Base-by-base conservation (phyloP, 2,113 vertebrate genomes). In the Mesitornis unicolor region DNA sequence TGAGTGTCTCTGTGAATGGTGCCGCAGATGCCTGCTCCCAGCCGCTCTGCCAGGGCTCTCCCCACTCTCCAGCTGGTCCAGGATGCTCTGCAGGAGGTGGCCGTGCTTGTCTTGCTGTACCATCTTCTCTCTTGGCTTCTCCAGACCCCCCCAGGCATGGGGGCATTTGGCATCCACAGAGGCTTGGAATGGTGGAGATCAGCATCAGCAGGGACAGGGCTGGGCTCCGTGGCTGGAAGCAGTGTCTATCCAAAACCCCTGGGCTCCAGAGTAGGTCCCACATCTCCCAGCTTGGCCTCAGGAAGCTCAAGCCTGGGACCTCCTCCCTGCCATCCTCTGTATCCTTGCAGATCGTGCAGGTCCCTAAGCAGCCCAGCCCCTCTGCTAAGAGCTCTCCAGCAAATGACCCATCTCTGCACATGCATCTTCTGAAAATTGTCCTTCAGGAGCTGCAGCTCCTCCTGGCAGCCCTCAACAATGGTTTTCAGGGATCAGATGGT, bases 381-480 rank as follows among this genome's bases (percentile, higher is more conserved):
- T 60, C 63, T 56, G 38, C 75, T 21, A 9, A 74, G 33, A 81
- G 35, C 15, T 64, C 40, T 83, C 9, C n/a, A 53, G 59, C 50
- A 81, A 25, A 3, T 3, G 11, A 6, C 20, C 16, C 9, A 6
- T 29, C 20, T 51, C 31, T 31, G 5, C 3, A 10, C 10, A 61
- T 16, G 2, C n/a, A 98, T 93, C 79, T 96, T 83, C 14, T 71
- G 82, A 75, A 96, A 59, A 35, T 22, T 22, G 11, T 54, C 54
- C 76, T 96, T 97, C 60, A 97, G 75, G 38, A 47, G 8, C 43
- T 94, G 89, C 87, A 98, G 65, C 19, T 98, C 96, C 9, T 93
- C 82, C 78, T 93, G 83, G 24, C 97, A 95, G 31, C 18, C 53
- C 12, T 95, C 25, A 0, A 16, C 7, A 3, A 77, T 83, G 21